Percentiles rank a stretch among this genome's conserved stretches.
These are phyloP conservation scores for Cerastoderma edule DNA, from an alignment of 2,888 invertebrate genomes.

Conservation along the genomic window DNA sequence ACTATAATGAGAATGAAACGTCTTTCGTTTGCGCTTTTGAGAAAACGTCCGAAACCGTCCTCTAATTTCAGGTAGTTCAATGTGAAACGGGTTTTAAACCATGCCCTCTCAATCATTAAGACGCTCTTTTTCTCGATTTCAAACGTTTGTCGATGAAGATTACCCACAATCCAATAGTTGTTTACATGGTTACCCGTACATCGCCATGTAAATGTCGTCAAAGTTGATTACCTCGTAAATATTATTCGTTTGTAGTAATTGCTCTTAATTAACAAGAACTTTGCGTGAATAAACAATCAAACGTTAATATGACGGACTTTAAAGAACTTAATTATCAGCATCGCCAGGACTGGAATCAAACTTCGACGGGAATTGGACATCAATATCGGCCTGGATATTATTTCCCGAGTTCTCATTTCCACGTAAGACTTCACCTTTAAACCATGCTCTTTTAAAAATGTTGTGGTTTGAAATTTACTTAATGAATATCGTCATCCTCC, in stretches of 20 bases:
- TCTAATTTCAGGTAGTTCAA: no score
- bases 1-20: no score
- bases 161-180: conserved; percentile 52
- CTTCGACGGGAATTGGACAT: conserved; percentile 83
- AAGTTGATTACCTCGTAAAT: background rate
- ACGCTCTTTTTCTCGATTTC: background rate
- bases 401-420: conserved; percentile 83
- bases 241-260: background rate
- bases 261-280: background rate
- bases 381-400: conserved; percentile 83
- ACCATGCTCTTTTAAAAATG: no score
- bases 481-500: no score
- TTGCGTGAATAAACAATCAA: background rate
- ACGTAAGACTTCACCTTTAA: no score
- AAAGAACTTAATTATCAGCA: conserved; percentile 72
- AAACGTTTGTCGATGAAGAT: conserved; percentile 10
- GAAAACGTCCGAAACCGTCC: no score
- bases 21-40: no score
- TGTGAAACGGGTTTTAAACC: background rate
- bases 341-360: conserved; percentile 80
- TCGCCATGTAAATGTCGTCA: conserved; percentile 2
- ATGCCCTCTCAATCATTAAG: background rate
- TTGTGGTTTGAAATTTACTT: no score
- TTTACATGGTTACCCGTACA: conserved; percentile 67
- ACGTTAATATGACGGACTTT: conserved; percentile 60